These are phyloP conservation scores for Asbolus verrucosus DNA, from an alignment of 1,140 invertebrate genomes.

Conservation along the genomic window DNA sequence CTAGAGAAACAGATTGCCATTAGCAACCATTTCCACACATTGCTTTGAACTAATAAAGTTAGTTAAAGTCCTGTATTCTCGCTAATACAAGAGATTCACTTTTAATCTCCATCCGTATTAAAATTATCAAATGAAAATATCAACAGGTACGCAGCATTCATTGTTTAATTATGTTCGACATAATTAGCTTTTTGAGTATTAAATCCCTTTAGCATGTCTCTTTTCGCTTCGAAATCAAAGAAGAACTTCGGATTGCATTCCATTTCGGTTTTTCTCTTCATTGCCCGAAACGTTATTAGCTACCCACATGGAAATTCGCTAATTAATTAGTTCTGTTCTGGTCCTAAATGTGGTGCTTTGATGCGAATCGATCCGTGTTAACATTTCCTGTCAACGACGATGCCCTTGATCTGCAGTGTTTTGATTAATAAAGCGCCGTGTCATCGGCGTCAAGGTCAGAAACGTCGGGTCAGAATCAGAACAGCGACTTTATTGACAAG, in stretches of 20 bases:
- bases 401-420: constrained; percentile 27
- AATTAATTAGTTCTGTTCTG: constrained; percentile 39
- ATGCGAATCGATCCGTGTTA: constrained; percentile 38
- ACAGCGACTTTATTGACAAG: constrained; percentile 27
- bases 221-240: background rate
- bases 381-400: constrained; percentile 30
- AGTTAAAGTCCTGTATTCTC: too few species aligned
- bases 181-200: background rate
- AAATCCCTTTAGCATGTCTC: background rate
- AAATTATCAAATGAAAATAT: constrained; percentile 14
- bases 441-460: constrained; percentile 25
- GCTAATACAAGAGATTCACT: too few species aligned
- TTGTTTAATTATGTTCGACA: constrained; percentile 1
- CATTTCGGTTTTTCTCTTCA: too few species aligned
- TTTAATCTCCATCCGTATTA: background rate
- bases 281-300: background rate
- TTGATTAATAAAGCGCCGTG: constrained; percentile 35
- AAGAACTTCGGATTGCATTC: background rate
- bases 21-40: too few species aligned
- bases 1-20: too few species aligned
- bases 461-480: constrained; percentile 29
- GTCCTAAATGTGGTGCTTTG: constrained; percentile 39
- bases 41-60: too few species aligned
- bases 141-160: constrained; percentile 4
- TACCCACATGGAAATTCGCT: constrained; percentile 9